Evolutionary conservation across 2,113 vertebrate species (phyloP).

Genomic region (Semnornis frantzii): DNA sequence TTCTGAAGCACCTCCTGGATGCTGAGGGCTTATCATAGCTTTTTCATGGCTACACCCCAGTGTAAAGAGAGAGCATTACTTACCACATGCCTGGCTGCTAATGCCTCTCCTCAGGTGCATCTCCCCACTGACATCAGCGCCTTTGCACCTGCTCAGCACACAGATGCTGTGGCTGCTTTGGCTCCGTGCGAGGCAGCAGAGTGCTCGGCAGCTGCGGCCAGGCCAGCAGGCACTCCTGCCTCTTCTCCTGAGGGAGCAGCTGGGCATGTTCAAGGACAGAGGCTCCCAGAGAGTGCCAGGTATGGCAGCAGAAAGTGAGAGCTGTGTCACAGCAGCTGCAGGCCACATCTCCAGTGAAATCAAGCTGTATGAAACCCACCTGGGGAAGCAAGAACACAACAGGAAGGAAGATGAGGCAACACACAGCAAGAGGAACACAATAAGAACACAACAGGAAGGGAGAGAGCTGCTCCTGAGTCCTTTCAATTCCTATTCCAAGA

Average conservation of each 20-base stretch:
- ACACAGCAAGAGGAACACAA: no score
- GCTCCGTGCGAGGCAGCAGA: not conserved
- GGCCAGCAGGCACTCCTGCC: not conserved
- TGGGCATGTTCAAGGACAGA: not conserved
- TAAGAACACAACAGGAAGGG: not conserved
- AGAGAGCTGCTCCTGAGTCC: not conserved
- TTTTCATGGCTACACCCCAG: not conserved
- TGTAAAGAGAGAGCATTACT: not conserved
- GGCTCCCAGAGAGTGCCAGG: not conserved
- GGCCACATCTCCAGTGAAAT: not conserved
- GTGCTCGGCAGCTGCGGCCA: not conserved
- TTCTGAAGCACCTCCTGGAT: not conserved
- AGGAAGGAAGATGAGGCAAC: not conserved
- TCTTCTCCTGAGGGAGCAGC: not conserved
- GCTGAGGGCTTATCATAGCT: not conserved
- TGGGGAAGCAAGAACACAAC: not conserved
- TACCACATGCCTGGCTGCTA: not conserved
- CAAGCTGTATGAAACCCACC: not conserved
- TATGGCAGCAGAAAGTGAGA: not conserved
- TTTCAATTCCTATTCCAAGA: not conserved
- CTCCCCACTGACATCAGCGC: not conserved
- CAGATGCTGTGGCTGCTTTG: not conserved
- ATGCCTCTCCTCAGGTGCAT: rapidly evolving
- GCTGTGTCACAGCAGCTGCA: not conserved
- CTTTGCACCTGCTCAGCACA: not conserved